These are phyloP conservation scores for Periophthalmus modestus DNA, from an alignment of 2,113 vertebrate genomes.

Conservation along the genomic window DNA sequence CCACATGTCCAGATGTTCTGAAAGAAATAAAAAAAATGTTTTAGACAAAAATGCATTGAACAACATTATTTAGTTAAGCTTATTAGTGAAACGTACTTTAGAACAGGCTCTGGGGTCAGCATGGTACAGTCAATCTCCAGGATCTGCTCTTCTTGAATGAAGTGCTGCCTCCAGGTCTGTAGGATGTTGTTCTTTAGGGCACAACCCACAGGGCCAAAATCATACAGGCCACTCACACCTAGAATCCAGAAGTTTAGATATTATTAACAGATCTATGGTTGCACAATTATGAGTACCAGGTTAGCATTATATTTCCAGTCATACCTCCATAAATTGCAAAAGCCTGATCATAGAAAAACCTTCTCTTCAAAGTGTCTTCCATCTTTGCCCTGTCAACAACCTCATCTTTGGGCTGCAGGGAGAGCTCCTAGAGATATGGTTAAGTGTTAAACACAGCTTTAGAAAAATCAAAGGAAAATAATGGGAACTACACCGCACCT, in stretches of 20 bases:
- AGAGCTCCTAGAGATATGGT: slow-evolving; percentile 79
- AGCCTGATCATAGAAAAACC: slow-evolving; percentile 95
- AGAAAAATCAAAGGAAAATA: neutral
- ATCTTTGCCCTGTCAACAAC: slow-evolving; percentile 88
- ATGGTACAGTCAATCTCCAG: slow-evolving; percentile 98
- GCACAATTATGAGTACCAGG: neutral
- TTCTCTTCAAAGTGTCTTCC: slow-evolving; percentile 93
- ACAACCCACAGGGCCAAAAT: slow-evolving; percentile 96
- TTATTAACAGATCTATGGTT: neutral
- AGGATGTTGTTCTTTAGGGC: slow-evolving; percentile 98
- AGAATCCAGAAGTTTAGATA: neutral
- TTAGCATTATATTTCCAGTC: neutral
- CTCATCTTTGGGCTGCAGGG: slow-evolving; percentile 91
- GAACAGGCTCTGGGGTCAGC: slow-evolving; percentile 92
- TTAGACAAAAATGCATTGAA: neutral
- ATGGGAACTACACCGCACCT: slow-evolving; percentile 69
- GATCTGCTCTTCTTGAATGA: slow-evolving; percentile 98
- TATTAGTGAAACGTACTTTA: slow-evolving; percentile 82
- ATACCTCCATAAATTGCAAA: slow-evolving; percentile 95
- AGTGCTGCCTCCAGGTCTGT: slow-evolving; percentile 95
- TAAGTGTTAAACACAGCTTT: neutral
- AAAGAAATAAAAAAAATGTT: neutral
- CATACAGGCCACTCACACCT: slow-evolving; percentile 97
- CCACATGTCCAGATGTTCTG: slow-evolving; percentile 93
- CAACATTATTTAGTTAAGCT: neutral